Percentiles rank a stretch among this genome's conserved stretches.
These are phyloP conservation scores for Dicrostonyx torquatus DNA, from an alignment of 2,797 vertebrate genomes.

Conservation along the genomic window DNA sequence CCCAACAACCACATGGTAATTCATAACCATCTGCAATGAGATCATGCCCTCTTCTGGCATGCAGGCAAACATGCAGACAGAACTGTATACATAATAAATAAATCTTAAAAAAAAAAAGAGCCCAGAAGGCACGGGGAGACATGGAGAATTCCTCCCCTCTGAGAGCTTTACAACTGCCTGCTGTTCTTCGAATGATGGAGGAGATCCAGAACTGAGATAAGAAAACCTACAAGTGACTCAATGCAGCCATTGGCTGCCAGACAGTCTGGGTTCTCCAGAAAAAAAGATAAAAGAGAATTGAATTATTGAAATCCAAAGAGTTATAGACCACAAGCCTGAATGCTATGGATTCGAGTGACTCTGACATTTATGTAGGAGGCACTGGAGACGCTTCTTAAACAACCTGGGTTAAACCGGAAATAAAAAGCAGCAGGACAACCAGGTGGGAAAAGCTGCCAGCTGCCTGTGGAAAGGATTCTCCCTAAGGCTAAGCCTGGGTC, in stretches of 20 bases:
- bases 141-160: background rate
- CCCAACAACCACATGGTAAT: too few relatives aligned
- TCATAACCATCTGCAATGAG: too few relatives aligned
- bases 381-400: background rate
- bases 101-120: too few relatives aligned
- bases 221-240: background rate
- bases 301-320: background rate
- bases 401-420: background rate
- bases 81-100: too few relatives aligned
- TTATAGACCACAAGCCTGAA: background rate
- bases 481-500: background rate
- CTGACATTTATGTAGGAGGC: background rate
- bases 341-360: background rate
- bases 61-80: too few relatives aligned
- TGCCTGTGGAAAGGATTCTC: background rate
- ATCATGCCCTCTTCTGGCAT: too few relatives aligned
- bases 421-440: background rate
- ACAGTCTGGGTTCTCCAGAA: background rate
- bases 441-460: background rate
- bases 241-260: background rate
- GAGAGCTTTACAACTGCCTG: background rate
- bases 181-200: background rate
- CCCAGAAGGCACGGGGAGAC: background rate
- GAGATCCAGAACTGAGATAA: background rate
- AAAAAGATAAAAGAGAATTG: background rate